These are phyloP conservation scores for Sterna hirundo DNA, from an alignment of 2,113 vertebrate species.

Conservation along the genomic window DNA sequence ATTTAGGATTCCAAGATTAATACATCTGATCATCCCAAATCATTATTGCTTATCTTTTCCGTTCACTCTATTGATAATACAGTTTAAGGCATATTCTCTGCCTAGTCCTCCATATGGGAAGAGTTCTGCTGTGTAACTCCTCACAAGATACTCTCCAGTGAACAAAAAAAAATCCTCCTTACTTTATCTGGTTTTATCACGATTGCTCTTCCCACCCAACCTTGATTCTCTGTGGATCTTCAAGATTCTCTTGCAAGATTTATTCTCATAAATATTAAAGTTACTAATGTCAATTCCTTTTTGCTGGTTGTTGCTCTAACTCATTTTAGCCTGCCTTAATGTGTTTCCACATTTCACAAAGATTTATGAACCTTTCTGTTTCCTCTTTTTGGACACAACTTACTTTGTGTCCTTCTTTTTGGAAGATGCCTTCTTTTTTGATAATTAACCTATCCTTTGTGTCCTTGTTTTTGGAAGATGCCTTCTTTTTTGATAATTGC, in stretches of 20 bases:
- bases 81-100: background rate
- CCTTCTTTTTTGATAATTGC: background rate
- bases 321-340: background rate
- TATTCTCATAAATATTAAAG: background rate
- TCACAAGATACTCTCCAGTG: background rate
- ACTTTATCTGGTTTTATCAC: background rate
- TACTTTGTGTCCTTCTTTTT: background rate
- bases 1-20: background rate
- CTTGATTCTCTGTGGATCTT: background rate
- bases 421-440: background rate
- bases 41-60: background rate
- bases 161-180: background rate
- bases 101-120: background rate
- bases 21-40: background rate
- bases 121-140: background rate
- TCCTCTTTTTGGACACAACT: background rate
- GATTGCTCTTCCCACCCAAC: background rate
- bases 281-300: background rate
- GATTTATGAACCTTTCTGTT: background rate
- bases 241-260: background rate
- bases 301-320: background rate
- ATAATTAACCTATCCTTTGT: background rate
- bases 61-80: background rate
- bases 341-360: background rate
- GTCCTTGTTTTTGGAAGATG: background rate